phyloP scores from a whole-genome alignment of 1,140 invertebrate genomes.

The Belonocnema kinseyi region DNA sequence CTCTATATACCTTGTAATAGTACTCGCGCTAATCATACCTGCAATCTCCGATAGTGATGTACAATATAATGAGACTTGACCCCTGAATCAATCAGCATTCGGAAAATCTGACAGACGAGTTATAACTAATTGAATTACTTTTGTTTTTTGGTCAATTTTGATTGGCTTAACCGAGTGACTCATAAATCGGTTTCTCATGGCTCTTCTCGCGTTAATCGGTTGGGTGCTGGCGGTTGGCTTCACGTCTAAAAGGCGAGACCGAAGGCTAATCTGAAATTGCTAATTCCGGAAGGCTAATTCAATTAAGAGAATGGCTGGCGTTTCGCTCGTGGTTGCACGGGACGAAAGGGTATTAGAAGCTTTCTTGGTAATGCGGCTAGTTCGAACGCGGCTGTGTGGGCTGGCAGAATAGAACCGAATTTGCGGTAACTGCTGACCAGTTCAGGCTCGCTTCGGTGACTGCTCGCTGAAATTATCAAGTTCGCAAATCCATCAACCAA shows the following conservation, averaged over 20 bases:
- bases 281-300: constrained; percentile 71
- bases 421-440: constrained; percentile 68
- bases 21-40: too few species aligned
- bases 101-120: neutral
- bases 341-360: constrained; percentile 54
- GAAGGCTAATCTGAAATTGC: constrained; percentile 68
- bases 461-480: constrained; percentile 56
- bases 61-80: too few species aligned
- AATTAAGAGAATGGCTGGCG: constrained; percentile 68
- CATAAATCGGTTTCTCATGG: constrained; percentile 4
- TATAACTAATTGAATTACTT: neutral
- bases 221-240: constrained; percentile 25
- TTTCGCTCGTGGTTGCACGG: constrained; percentile 41
- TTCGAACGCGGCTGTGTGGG: constrained; percentile 42
- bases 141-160: neutral
- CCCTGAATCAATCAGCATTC: neutral
- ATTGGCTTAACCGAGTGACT: neutral
- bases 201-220: constrained; percentile 18
- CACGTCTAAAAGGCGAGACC: constrained; percentile 40
- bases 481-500: constrained; percentile 56
- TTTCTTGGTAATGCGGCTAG: constrained; percentile 59
- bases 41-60: too few species aligned
- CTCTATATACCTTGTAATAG: too few species aligned
- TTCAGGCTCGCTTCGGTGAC: constrained; percentile 54
- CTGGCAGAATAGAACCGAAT: constrained; percentile 60